Evolutionary conservation across 2,113 vertebrate genomes (phyloP).

Genomic region (Cheirogaleus medius): DNA sequence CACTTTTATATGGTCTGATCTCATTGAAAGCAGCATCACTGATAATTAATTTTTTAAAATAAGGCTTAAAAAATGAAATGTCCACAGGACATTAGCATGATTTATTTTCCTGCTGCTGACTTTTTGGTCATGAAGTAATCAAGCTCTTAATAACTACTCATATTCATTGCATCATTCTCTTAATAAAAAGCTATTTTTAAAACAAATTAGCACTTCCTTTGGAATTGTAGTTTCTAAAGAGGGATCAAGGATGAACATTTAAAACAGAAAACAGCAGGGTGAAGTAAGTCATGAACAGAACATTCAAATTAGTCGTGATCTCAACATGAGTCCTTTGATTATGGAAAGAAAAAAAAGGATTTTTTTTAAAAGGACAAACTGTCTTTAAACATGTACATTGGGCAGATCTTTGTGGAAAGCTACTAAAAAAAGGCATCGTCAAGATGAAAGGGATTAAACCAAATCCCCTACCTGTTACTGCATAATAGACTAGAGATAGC

Average conservation of each 20-base stretch:
- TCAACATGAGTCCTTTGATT: constrained; percentile 48
- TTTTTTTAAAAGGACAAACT: constrained; percentile 32
- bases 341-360: background rate
- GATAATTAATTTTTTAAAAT: constrained; percentile 16
- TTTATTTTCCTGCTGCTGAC: constrained; percentile 46
- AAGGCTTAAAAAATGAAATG: constrained; percentile 23
- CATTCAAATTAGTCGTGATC: constrained; percentile 49
- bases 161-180: constrained; percentile 55
- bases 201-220: constrained; percentile 61
- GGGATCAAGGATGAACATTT: constrained; percentile 25
- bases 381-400: constrained; percentile 26
- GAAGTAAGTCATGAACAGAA: constrained; percentile 53
- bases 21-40: background rate
- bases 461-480: background rate
- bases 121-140: constrained; percentile 24
- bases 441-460: constrained; percentile 23
- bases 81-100: constrained; percentile 50
- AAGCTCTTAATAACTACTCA: constrained; percentile 55
- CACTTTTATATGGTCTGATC: background rate
- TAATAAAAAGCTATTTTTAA: constrained; percentile 67
- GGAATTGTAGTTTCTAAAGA: constrained; percentile 39
- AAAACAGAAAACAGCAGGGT: constrained; percentile 49
- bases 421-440: background rate
- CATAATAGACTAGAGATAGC: background rate
- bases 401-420: constrained; percentile 18